Conservation (phyloP, 2,888 invertebrate species). For the Deilephila elpenor region DNA sequence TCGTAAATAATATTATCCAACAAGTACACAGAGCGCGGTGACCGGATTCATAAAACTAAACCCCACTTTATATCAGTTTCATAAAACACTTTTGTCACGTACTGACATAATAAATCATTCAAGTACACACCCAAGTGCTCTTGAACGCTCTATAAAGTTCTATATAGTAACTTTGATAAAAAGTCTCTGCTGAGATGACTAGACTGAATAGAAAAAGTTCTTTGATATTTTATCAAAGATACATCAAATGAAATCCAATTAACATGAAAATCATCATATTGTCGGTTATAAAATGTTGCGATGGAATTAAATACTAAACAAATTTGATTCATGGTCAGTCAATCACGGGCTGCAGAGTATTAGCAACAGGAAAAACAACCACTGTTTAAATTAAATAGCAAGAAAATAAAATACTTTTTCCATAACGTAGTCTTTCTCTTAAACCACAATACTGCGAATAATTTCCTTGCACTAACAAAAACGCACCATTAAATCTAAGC, state of each 20-base stretch:
- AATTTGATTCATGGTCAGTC: too few relatives aligned
- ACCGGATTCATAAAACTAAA: slow-evolving; percentile 19
- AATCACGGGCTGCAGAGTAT: too few relatives aligned
- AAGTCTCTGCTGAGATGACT: neutral
- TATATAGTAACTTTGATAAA: neutral
- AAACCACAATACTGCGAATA: neutral
- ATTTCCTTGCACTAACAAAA: neutral
- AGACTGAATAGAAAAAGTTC: neutral
- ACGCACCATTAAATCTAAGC: neutral
- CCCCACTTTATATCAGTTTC: slow-evolving; percentile 20
- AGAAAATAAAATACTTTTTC: neutral
- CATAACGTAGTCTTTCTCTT: neutral
- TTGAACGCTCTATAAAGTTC: neutral
- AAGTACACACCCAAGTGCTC: slow-evolving; percentile 6
- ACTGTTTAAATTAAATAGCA: too few relatives aligned
- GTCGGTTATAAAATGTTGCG: too few relatives aligned
- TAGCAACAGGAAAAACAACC: too few relatives aligned
- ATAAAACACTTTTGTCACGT: slow-evolving; percentile 23
- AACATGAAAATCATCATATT: too few relatives aligned
- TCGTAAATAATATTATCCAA: slow-evolving; percentile 19
- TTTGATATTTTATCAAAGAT: neutral
- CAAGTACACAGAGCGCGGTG: neutral
- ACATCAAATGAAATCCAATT: too few relatives aligned
- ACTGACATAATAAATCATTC: slow-evolving; percentile 11
- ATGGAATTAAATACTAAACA: too few relatives aligned